A percentile compares a stretch with the other conserved stretches of the same genome.
These are phyloP conservation scores for Pantherophis alleghaniensis DNA, from an alignment of 2,797 vertebrate species.

Conservation along the genomic window DNA sequence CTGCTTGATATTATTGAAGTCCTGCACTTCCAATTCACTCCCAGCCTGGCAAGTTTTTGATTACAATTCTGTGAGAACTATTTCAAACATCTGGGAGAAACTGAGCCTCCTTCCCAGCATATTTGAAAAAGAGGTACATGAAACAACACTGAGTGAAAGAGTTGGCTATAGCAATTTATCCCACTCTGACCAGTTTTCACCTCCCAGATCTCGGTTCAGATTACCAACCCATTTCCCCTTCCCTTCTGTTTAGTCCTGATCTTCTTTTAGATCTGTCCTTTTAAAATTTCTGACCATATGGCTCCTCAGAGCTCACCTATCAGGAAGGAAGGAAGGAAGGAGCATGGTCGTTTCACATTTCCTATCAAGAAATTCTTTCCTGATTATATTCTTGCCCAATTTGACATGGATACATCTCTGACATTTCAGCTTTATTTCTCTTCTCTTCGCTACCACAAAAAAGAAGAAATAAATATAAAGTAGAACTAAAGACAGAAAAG, in stretches of 20 bases:
- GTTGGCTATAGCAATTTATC: background rate
- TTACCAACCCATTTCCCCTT: conserved; percentile 51
- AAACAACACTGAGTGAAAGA: conserved; percentile 21
- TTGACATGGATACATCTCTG: background rate
- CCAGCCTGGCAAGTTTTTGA: background rate
- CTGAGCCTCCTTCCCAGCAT: background rate
- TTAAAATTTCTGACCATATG: conserved; percentile 63
- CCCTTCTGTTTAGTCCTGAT: conserved; percentile 30
- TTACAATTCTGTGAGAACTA: background rate
- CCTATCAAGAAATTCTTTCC: conserved; percentile 40
- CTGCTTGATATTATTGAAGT: background rate
- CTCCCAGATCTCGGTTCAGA: conserved; percentile 45
- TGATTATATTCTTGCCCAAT: conserved; percentile 42
- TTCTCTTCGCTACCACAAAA: conserved; percentile 37
- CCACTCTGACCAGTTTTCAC: background rate
- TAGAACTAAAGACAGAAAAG: background rate
- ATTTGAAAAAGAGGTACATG: background rate
- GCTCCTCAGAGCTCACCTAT: conserved; percentile 53
- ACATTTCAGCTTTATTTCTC: background rate
- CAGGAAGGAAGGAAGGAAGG: conserved; percentile 43
- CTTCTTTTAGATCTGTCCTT: conserved; percentile 43
- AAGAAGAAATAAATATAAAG: background rate
- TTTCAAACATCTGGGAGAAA: background rate
- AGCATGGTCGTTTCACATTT: conserved; percentile 48
- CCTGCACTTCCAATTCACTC: background rate